Conservation (phyloP, 1,140 invertebrate species). For the Himalopsyche phryganea region DNA sequence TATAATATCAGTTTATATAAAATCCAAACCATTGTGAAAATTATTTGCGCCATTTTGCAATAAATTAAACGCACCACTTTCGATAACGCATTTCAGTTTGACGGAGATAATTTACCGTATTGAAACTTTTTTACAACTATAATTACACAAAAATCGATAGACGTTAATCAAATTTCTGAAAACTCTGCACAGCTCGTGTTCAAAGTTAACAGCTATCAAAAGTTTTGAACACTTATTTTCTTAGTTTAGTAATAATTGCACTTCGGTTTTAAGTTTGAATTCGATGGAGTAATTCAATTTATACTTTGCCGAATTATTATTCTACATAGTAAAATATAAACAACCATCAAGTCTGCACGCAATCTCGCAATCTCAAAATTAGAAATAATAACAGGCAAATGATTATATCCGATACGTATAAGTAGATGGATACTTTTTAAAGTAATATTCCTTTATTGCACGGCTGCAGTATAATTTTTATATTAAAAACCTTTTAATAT, state of each 20-base stretch:
- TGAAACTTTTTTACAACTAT: conserved; percentile 6
- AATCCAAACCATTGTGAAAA: too few species aligned
- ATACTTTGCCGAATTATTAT: conserved; percentile 31
- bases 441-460: neutral
- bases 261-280: conserved; percentile 34
- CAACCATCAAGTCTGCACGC: conserved; percentile 32
- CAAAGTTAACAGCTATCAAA: conserved; percentile 33
- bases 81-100: too few species aligned
- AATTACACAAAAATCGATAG: conserved; percentile 27
- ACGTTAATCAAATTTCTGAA: conserved; percentile 32
- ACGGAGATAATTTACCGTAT: neutral
- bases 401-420: neutral
- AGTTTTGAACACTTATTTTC: conserved; percentile 35
- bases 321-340: conserved; percentile 6
- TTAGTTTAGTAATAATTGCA: conserved; percentile 32
- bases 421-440: neutral
- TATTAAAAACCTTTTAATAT: too few species aligned
- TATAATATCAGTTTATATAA: too few species aligned
- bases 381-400: conserved; percentile 31
- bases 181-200: conserved; percentile 28
- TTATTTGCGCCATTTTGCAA: too few species aligned
- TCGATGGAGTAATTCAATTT: conserved; percentile 35
- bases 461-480: neutral
- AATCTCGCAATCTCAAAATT: conserved; percentile 33
- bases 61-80: too few species aligned